Percentiles rank a stretch among this genome's conserved stretches.
Conservation (phyloP, 1,140 invertebrate genomes). For the Melipona quadrifasciata region DNA sequence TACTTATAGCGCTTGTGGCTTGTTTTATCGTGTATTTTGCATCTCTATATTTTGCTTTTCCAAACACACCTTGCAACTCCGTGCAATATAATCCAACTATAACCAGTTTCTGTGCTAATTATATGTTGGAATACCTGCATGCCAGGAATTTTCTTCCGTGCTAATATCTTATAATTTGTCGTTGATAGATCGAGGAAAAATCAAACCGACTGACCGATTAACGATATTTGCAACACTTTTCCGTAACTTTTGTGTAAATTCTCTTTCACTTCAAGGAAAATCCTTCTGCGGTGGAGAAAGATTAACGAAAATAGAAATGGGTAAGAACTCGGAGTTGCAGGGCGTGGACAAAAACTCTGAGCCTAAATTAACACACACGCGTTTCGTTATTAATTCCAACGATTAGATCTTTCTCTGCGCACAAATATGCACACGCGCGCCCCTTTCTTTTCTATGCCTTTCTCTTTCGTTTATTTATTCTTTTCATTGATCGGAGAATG, state of each 20-base stretch:
- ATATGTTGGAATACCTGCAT: not conserved
- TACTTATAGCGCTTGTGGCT: slow-evolving; percentile 28
- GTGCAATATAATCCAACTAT: not conserved
- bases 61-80: too few species aligned
- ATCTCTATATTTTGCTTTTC: not conserved
- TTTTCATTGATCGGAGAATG: slow-evolving; percentile 73
- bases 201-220: not conserved
- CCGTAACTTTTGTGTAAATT: not conserved
- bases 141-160: not conserved
- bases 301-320: not conserved
- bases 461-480: slow-evolving; percentile 28
- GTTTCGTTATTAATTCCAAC: not conserved
- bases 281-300: not conserved
- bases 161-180: too few species aligned
- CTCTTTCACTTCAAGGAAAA: not conserved
- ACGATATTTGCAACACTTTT: not conserved
- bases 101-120: not conserved
- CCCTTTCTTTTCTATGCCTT: slow-evolving; percentile 8
- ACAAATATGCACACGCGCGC: not conserved
- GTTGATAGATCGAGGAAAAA: not conserved
- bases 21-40: not conserved
- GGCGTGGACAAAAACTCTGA: not conserved
- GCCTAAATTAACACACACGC: not conserved
- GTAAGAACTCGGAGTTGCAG: not conserved
- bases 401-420: not conserved